Percentiles rank a stretch among this genome's conserved stretches.
phyloP scores from a whole-genome alignment of 2,888 invertebrate species.

The Aelia acuminata region DNA sequence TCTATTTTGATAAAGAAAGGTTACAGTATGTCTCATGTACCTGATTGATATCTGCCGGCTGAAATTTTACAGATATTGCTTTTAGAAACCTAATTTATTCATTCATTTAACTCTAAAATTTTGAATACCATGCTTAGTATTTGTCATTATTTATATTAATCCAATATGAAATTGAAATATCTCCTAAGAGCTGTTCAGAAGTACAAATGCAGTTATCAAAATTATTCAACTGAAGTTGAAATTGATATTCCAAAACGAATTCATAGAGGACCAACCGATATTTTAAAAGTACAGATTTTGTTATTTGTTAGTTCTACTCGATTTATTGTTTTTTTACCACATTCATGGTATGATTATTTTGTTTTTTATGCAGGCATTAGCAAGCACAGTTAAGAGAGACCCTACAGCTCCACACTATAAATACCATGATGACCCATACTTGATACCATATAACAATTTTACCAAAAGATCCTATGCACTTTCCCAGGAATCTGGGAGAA shows the following conservation, averaged over 20 bases:
- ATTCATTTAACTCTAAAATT: no score
- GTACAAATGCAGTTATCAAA: not conserved
- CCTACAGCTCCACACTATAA: constrained; percentile 90
- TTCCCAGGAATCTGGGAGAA: constrained; percentile 87
- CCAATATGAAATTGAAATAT: constrained; percentile 40
- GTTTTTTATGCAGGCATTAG: constrained; percentile 74
- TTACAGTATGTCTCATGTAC: not conserved
- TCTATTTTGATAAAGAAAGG: not conserved
- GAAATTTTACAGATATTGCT: not conserved
- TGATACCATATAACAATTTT: constrained; percentile 82
- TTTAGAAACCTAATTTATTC: no score
- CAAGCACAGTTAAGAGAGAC: constrained; percentile 84
- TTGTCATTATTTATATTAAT: not conserved
- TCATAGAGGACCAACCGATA: constrained; percentile 84
- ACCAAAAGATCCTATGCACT: constrained; percentile 82
- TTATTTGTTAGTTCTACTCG: not conserved
- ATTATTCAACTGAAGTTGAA: constrained; percentile 57
- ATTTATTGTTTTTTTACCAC: not conserved
- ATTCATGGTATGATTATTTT: not conserved
- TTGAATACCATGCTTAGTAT: not conserved
- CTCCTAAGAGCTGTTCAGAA: not conserved
- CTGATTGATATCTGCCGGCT: not conserved
- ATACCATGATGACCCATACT: constrained; percentile 92
- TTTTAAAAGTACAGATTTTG: constrained; percentile 74
- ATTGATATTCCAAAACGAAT: constrained; percentile 77